Evolutionary conservation across 2,888 invertebrate species (phyloP).

Genomic region (Drosophila pseudotakahashii): DNA sequence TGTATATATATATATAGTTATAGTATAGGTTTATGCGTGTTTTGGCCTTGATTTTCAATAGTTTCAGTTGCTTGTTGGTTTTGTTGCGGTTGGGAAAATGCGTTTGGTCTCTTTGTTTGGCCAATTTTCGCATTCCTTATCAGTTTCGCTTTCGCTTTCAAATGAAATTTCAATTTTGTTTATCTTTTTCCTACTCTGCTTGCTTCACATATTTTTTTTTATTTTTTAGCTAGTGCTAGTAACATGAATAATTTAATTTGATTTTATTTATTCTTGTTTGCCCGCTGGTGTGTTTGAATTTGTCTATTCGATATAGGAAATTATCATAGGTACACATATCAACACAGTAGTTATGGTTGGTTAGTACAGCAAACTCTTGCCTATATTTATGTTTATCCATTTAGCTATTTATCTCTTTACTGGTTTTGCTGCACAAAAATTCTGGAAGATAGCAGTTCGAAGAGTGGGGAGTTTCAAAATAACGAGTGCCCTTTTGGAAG

Average conservation of each 20-base stretch:
- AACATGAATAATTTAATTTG: constrained; percentile 65
- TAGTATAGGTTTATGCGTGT: constrained; percentile 29
- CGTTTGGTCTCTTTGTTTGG: constrained; percentile 64
- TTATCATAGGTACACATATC: constrained; percentile 71
- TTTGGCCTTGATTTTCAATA: constrained; percentile 54
- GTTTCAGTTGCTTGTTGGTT: constrained; percentile 27
- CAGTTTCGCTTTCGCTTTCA: constrained; percentile 1
- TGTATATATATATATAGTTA: constrained; percentile 33
- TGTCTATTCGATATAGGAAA: constrained; percentile 48
- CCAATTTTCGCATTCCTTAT: constrained; percentile 53
- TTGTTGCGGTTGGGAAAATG: constrained; percentile 55
- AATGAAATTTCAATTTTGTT: constrained; percentile 35
- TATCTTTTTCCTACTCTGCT: constrained; percentile 22
- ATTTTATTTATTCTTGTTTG: constrained; percentile 36
- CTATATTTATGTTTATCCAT: constrained; percentile 39
- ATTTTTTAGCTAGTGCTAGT: constrained; percentile 28
- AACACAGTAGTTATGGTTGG: constrained; percentile 52
- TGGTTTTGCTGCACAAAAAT: constrained; percentile 27
- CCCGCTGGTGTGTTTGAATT: constrained; percentile 9
- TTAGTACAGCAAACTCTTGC: constrained; percentile 52
- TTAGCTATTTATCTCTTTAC: constrained; percentile 44
- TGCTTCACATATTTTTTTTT: constrained; percentile 22
- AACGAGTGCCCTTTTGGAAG: constrained; percentile 41
- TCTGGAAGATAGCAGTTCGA: constrained; percentile 60
- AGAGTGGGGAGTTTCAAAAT: constrained; percentile 4